Evolutionary conservation across 2,113 vertebrate species (phyloP).

Genomic region (Heliornis fulica): DNA sequence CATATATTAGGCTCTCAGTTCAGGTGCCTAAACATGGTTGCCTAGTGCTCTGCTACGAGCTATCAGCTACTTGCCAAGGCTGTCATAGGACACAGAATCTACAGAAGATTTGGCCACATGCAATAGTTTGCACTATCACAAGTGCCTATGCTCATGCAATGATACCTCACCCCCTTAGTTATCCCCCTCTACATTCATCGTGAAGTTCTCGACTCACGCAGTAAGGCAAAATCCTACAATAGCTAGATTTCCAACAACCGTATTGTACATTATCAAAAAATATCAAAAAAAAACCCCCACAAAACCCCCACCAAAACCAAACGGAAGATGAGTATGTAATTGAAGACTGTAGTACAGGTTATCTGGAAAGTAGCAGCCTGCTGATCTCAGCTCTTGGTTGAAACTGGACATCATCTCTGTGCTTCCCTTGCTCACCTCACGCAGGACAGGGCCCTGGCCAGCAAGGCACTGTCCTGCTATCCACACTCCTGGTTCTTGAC

Average conservation of each 20-base stretch:
- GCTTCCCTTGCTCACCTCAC: neutral
- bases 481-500: neutral
- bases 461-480: neutral
- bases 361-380: neutral
- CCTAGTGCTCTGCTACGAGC: neutral
- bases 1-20: neutral
- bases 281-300: neutral
- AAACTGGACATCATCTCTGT: neutral
- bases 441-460: accelerated
- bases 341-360: neutral
- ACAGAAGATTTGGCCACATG: neutral
- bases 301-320: neutral
- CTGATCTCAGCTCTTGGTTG: neutral
- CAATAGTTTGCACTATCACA: neutral
- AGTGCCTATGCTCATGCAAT: neutral
- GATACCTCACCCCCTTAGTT: neutral
- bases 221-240: neutral
- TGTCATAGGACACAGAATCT: neutral
- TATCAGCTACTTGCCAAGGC: neutral
- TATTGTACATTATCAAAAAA: neutral
- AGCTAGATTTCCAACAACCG: neutral
- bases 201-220: neutral
- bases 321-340: neutral
- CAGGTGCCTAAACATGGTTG: neutral
- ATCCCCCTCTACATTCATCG: neutral